Evolutionary conservation across 1,140 invertebrate species (phyloP), one percentile per base, ranked within the genome.

Genomic region (Drosophila sp.): DNA sequence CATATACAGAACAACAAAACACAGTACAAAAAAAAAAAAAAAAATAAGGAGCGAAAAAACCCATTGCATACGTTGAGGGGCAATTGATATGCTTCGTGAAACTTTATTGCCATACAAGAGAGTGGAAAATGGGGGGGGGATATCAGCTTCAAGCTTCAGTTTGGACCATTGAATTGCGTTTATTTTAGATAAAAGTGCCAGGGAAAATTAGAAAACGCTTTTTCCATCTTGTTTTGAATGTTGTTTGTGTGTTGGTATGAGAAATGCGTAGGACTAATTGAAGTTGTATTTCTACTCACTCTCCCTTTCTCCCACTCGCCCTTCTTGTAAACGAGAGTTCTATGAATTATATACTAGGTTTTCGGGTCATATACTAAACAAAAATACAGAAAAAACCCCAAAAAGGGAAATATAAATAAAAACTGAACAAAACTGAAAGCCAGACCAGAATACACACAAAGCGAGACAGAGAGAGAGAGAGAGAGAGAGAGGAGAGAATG

Each of bases 71-170:
- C 69, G 66, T 67, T 64, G 56, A 66, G 70, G 79, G 74, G 79
- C 70, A 78, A 81, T 82, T 78, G 75, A 82, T 71, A 82, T 68
- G 79, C 75, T 78, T 55, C 75, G 76, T 83, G 80, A 79, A 79
- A 72, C 76, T 83, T 83, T 83, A 83, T 83, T 83, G 71, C 76
- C 63, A 32, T 60, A 47, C 61, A 33, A 38, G 47, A 27, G 27
- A 11, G 10, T 6, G 55, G 32, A 23, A 41, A 11, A 41, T 4
- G n/a, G 11, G n/a, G 35, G 35, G 3, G 11, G 8, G 10, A 38
- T 7, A 38, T 38, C 30, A 66, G 74, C 56, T 78, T 63, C 38
- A 50, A 50, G 63, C 76, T 38, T 38, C 35, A 38, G 8, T 38
- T 79, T 79, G 76, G 76, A 47, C 75, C 76, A 79, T 78, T 78